These are phyloP conservation scores for Sesia bembeciformis DNA, from an alignment of 2,888 invertebrate species.

Conservation along the genomic window DNA sequence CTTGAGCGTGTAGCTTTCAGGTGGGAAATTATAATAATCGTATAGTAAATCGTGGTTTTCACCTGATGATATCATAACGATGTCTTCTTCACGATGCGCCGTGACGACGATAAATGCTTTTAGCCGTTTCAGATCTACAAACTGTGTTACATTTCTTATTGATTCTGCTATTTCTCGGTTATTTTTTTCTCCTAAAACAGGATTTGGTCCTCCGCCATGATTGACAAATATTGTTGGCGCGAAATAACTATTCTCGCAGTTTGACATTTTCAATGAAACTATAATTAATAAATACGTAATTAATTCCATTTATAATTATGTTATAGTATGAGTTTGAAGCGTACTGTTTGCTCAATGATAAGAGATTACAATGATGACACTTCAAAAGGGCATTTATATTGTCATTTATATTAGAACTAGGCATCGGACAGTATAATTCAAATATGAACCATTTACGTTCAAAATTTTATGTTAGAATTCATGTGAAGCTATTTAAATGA, in stretches of 20 bases:
- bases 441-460: no score
- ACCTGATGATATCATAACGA: conserved; percentile 28
- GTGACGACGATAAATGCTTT: conserved; percentile 32
- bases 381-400: no score
- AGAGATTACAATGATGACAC: no score
- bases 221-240: conserved; percentile 37
- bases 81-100: conserved; percentile 32
- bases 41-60: conserved; percentile 24
- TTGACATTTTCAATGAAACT: not conserved
- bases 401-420: no score
- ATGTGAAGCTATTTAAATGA: no score
- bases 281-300: not conserved
- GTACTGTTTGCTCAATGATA: no score
- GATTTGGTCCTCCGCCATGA: conserved; percentile 35
- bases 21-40: conserved; percentile 34
- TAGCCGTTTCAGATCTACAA: conserved; percentile 21
- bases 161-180: conserved; percentile 25
- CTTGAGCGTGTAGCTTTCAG: conserved; percentile 29
- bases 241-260: not conserved
- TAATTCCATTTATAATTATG: no score
- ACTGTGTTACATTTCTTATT: conserved; percentile 20
- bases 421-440: no score
- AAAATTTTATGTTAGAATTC: no score
- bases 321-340: no score
- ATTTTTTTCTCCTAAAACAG: conserved; percentile 25